phyloP scores from a whole-genome alignment of 2,113 vertebrate species.

The Zapus hudsonius region DNA sequence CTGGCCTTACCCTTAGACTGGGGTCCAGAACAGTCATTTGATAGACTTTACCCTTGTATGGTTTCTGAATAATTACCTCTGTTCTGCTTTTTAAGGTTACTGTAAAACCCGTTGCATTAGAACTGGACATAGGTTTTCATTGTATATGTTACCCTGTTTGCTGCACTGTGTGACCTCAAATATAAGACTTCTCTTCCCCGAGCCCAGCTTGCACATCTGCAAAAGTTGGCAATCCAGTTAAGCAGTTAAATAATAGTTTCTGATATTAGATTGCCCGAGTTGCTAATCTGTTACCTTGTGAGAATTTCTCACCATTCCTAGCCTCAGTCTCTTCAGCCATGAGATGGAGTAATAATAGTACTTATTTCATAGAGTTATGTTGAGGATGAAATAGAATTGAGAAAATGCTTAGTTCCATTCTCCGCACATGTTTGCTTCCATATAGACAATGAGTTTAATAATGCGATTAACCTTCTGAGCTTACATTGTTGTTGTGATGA shows the following conservation, averaged over 20 bases:
- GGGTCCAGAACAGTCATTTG: not conserved
- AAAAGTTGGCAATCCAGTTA: not conserved
- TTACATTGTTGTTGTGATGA: not conserved
- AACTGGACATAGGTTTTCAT: not conserved
- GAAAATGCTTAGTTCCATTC: not conserved
- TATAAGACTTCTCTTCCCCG: not conserved
- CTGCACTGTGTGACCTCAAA: not conserved
- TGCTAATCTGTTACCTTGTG: not conserved
- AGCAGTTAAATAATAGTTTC: not conserved
- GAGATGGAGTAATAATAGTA: not conserved
- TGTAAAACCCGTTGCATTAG: not conserved
- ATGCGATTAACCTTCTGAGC: slow-evolving; percentile 18
- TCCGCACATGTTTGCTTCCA: not conserved
- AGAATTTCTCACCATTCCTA: not conserved
- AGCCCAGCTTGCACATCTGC: not conserved
- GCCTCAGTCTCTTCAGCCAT: not conserved
- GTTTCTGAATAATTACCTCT: not conserved
- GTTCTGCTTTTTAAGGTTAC: not conserved
- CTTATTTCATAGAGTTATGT: not conserved
- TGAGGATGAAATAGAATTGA: not conserved
- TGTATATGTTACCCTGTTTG: not conserved
- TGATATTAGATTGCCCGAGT: not conserved
- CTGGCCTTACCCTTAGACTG: not conserved
- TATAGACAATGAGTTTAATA: not conserved
- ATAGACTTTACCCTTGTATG: not conserved